Base-by-base conservation (phyloP, 2,113 vertebrate species). In the Australoheros scitulus region DNA sequence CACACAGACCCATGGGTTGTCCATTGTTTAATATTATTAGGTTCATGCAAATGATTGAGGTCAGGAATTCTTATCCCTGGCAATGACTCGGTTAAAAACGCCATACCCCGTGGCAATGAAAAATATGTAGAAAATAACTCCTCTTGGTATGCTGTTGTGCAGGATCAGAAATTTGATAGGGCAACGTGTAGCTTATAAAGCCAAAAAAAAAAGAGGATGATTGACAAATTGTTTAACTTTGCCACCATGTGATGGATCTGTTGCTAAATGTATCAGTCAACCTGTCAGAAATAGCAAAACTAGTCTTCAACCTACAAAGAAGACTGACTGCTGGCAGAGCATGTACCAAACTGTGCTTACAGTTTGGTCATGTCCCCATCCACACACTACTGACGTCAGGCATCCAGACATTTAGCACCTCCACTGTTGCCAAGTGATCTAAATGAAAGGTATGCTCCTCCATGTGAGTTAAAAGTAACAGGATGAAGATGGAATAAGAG, bases 401-500 rank as follows among this genome's bases (percentile, higher is more conserved):
- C 52, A 63, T 82, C 61, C 61, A 11, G n/a, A 60, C 43, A 32
- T 70, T 80, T 75, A 43, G 52, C 59, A 78, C 13, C 4, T 24
- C 32, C 20, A 13, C 75, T 20, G 3, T 41, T 80, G 64, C 57
- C 56, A 81, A 41, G 77, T 17, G 74, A 52, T 70, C 14, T 18
- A 72, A 34, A 78, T 74, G 79, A 86, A 81, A 88, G 22, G 32
- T 61, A 55, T 57, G 83, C 63, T 61, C 10, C 50, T 75, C 18
- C 26, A 43, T 79, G 76, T 81, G 79, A 86, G 74, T 83, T 75
- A 91, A 64, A 74, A 43, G 63, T 84, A 85, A 77, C 78, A 57
- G 61, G 77, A 22, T 92, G 89, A 93, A 92, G 82, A 79, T 85
- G n/a, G n/a, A 90, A 83, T 94, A 91, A 85, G 87, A 93, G 91